phyloP scores from a whole-genome alignment of 1,140 invertebrate genomes.

The Dreissena polymorpha region DNA sequence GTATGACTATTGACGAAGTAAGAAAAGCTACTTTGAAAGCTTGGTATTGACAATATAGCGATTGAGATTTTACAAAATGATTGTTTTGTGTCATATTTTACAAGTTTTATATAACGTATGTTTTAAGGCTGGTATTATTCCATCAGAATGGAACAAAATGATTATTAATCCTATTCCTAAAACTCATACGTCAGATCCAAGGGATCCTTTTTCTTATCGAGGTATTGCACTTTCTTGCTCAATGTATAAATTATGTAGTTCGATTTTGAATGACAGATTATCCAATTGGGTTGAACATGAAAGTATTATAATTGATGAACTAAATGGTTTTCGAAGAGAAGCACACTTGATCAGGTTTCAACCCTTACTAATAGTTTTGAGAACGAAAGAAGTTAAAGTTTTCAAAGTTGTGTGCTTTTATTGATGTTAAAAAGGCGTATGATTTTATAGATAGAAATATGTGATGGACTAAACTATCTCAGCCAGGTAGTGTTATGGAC shows the following conservation, averaged over 20 bases:
- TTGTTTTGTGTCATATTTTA: neutral
- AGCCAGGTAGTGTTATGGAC: neutral
- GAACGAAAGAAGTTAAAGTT: constrained; percentile 16
- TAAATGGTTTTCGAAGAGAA: constrained; percentile 47
- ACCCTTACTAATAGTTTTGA: constrained; percentile 28
- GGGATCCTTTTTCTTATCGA: constrained; percentile 42
- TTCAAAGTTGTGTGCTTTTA: constrained; percentile 35
- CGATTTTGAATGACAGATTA: constrained; percentile 42
- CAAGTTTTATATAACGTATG: constrained; percentile 14
- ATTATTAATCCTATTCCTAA: constrained; percentile 55
- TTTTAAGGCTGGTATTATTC: constrained; percentile 23
- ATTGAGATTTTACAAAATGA: constrained; percentile 11
- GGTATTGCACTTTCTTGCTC: constrained; percentile 33
- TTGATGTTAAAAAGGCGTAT: constrained; percentile 41
- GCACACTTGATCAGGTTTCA: constrained; percentile 34
- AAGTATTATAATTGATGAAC: constrained; percentile 35
- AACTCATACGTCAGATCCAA: constrained; percentile 9
- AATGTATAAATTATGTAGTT: constrained; percentile 42
- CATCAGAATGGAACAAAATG: constrained; percentile 8
- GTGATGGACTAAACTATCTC: neutral
- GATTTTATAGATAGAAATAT: constrained; percentile 19
- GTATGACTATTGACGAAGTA: constrained; percentile 20
- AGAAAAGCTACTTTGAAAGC: constrained; percentile 18
- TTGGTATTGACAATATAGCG: constrained; percentile 11
- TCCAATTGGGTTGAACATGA: neutral